phyloP scores from a whole-genome alignment of 2,113 vertebrate species.

The Pseudopodoces humilis region DNA sequence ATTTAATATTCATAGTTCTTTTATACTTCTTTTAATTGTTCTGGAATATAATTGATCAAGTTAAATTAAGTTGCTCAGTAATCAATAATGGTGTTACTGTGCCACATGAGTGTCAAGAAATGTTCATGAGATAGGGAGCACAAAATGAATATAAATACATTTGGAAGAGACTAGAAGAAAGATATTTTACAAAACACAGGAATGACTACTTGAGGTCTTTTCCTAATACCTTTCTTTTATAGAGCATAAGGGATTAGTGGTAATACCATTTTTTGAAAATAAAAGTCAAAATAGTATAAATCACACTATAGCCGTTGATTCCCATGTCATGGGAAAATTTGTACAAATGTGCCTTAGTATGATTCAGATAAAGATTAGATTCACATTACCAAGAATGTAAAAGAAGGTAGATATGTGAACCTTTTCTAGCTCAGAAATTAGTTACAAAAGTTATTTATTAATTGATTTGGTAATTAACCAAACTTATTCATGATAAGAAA shows the following conservation, averaged over 20 bases:
- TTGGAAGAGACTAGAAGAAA: not conserved
- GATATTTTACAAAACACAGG: not conserved
- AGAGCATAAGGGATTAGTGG: not conserved
- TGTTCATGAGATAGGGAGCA: not conserved
- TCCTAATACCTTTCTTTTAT: not conserved
- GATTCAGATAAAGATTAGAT: not conserved
- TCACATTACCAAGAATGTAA: not conserved
- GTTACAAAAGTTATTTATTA: not conserved
- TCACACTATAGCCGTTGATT: not conserved
- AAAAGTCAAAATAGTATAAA: not conserved
- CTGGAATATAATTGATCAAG: not conserved
- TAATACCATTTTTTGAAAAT: not conserved
- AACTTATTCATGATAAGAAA: not conserved
- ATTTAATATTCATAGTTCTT: not conserved
- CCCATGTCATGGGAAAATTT: not conserved
- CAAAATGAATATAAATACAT: not conserved
- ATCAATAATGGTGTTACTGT: not conserved
- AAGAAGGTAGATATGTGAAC: not conserved
- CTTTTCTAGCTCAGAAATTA: not conserved
- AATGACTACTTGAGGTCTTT: not conserved
- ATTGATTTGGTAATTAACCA: not conserved
- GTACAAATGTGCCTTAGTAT: not conserved
- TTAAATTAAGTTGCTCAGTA: not conserved
- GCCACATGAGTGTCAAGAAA: fast-evolving
- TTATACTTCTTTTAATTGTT: not conserved